Evolutionary conservation across 2,113 vertebrate genomes (phyloP).

Genomic region (Macrotis lagotis): DNA sequence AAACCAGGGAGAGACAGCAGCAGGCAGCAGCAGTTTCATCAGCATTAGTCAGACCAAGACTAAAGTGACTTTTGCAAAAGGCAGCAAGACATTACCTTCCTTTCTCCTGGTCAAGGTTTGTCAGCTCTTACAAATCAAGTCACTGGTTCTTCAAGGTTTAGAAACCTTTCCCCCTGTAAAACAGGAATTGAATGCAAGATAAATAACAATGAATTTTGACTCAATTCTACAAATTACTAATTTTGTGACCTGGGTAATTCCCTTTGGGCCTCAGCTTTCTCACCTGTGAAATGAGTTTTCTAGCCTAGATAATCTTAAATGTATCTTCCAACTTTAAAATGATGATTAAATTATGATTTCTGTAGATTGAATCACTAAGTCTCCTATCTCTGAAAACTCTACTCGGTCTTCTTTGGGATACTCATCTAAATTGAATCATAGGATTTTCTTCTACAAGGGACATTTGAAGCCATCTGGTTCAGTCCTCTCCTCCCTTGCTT

Average conservation of each 20-base stretch:
- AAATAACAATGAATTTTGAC: not conserved
- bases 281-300: not conserved
- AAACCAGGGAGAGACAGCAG: constrained; percentile 85
- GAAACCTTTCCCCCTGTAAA: not conserved
- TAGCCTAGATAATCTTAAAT: not conserved
- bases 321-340: not conserved
- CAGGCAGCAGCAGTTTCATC: constrained; percentile 75
- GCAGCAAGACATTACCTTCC: constrained; percentile 56
- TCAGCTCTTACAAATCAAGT: not conserved
- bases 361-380: not conserved
- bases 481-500: not conserved
- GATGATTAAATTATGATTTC: not conserved
- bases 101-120: constrained; percentile 5
- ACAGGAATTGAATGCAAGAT: not conserved
- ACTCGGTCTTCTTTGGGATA: not conserved
- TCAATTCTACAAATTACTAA: not conserved
- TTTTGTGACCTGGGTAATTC: not conserved
- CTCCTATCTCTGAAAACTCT: not conserved
- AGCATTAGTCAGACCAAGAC: constrained; percentile 74
- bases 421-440: not conserved
- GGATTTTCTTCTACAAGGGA: not conserved
- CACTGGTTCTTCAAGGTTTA: not conserved
- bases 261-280: not conserved
- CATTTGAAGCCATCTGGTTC: not conserved
- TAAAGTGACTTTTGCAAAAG: constrained; percentile 63